These are phyloP conservation scores for Beaufortia kweichowensis DNA, from an alignment of 2,113 vertebrate species.

Conservation along the genomic window DNA sequence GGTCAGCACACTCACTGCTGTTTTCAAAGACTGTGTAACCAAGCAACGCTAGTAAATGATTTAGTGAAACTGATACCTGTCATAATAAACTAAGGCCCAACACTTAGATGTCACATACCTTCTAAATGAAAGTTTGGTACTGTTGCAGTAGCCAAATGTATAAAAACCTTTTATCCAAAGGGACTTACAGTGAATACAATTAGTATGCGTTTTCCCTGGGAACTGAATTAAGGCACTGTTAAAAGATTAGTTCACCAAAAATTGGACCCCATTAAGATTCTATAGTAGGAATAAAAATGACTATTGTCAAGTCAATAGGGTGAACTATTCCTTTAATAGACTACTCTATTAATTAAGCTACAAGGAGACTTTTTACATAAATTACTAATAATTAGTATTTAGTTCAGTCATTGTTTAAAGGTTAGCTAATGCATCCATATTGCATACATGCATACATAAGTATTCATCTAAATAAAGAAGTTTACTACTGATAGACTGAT, in stretches of 20 bases:
- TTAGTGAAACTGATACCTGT: conserved; percentile 43
- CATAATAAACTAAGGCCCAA: conserved; percentile 1
- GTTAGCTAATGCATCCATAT: not conserved
- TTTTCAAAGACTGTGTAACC: not conserved
- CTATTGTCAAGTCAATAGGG: too few species aligned
- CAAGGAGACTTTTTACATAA: not conserved
- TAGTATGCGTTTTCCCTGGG: too few species aligned
- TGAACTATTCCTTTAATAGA: too few species aligned
- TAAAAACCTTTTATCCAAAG: too few species aligned
- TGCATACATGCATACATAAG: too few species aligned
- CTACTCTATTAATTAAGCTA: too few species aligned
- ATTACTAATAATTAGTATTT: conserved; percentile 1
- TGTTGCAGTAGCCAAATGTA: not conserved
- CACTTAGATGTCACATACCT: not conserved
- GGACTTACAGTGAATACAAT: too few species aligned
- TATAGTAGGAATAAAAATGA: too few species aligned
- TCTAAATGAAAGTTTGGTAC: not conserved
- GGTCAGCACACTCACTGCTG: conserved; percentile 23
- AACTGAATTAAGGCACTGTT: too few species aligned
- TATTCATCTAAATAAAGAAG: not conserved
- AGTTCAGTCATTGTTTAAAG: not conserved
- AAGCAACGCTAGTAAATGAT: conserved; percentile 35
- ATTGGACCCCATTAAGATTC: too few species aligned
- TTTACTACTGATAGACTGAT: too few species aligned
- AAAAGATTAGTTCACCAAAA: too few species aligned